Conservation (phyloP, 2,113 vertebrate genomes). For the Phylloscopus whistleri region DNA sequence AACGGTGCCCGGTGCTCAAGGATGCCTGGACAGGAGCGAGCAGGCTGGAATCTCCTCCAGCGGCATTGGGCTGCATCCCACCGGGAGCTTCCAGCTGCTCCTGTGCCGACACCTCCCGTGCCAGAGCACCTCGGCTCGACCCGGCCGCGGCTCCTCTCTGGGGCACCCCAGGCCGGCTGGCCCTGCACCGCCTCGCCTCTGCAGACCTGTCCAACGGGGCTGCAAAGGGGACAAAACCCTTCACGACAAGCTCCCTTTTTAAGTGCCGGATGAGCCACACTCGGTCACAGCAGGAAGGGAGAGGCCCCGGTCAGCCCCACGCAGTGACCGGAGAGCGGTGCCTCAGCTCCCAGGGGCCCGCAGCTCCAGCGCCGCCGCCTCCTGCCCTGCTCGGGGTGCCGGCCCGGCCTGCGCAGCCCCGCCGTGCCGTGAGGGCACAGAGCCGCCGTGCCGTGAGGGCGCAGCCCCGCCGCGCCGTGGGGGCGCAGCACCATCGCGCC, state of each 20-base stretch:
- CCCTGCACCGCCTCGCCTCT: not conserved
- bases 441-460: accelerated
- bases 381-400: not conserved
- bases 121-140: not conserved
- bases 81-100: not conserved
- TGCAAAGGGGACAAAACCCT: not conserved
- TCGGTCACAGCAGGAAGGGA: not conserved
- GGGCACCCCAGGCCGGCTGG: not conserved
- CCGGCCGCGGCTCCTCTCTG: accelerated
- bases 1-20: accelerated
- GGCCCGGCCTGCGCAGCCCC: accelerated
- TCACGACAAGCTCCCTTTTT: not conserved
- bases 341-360: not conserved
- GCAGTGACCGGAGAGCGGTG: accelerated
- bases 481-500: no score
- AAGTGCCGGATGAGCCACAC: no score
- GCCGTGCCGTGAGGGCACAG: accelerated
- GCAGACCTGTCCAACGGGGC: not conserved
- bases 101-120: not conserved
- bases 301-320: not conserved
- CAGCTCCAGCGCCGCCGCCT: accelerated
- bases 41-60: not conserved
- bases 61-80: not conserved
- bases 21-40: not conserved
- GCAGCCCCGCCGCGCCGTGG: accelerated